Evolutionary conservation across 2,888 invertebrate genomes (phyloP).

Genomic region (Ormia ochracea): DNA sequence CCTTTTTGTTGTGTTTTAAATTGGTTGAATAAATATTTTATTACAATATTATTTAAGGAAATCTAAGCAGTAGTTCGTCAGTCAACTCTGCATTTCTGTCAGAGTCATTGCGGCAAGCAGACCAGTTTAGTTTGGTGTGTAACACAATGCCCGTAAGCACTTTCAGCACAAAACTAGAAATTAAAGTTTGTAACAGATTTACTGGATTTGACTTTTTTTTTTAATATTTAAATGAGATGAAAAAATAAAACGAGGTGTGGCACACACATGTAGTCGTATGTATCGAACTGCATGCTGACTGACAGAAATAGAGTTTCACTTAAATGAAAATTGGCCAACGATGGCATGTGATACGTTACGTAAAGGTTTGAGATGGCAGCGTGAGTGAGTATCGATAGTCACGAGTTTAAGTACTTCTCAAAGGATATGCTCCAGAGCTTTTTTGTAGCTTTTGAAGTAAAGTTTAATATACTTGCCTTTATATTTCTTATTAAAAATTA

Average conservation of each 20-base stretch:
- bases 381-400: neutral
- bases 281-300: neutral
- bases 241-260: conserved; percentile 26
- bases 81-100: conserved; percentile 1
- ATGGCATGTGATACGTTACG: neutral
- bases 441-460: too few species aligned
- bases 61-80: neutral
- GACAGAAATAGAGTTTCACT: neutral
- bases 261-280: neutral
- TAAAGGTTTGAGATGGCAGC: neutral
- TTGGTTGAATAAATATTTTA: neutral
- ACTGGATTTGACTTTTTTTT: neutral
- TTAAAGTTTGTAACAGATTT: conserved; percentile 21
- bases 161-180: conserved; percentile 14
- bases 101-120: neutral
- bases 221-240: conserved; percentile 21
- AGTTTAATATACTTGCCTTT: too few species aligned
- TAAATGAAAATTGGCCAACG: neutral
- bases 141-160: conserved; percentile 30
- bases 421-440: too few species aligned
- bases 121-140: neutral
- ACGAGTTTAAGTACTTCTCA: too few species aligned
- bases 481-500: too few species aligned
- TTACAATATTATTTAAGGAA: neutral
- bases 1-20: neutral